These are phyloP conservation scores for Miltochrista miniata DNA, from an alignment of 2,888 invertebrate species.

Conservation along the genomic window DNA sequence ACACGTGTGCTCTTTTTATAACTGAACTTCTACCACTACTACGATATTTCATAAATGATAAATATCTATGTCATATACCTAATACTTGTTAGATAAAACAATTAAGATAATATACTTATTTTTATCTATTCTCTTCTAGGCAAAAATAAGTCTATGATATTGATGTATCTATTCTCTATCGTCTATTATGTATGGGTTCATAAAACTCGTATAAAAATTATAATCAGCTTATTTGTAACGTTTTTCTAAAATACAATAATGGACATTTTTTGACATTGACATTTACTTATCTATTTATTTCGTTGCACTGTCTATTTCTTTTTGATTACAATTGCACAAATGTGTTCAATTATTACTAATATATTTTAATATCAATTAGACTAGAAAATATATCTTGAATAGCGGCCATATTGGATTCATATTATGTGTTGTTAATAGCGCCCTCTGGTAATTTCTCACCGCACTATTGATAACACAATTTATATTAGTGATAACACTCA, in stretches of 20 bases:
- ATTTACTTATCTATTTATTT: neutral
- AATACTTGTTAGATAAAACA: neutral
- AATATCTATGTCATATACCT: neutral
- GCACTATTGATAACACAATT: constrained; percentile 16
- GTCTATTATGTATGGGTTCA: too few relatives aligned
- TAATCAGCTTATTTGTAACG: neutral
- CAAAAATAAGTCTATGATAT: too few relatives aligned
- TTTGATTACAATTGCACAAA: too few relatives aligned
- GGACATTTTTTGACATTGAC: neutral
- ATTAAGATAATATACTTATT: neutral
- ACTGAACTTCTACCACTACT: constrained; percentile 14
- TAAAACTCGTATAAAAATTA: neutral
- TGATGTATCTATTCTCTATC: too few relatives aligned
- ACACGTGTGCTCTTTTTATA: constrained; percentile 43
- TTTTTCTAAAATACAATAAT: constrained; percentile 1
- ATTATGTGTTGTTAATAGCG: constrained; percentile 38
- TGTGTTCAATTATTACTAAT: neutral
- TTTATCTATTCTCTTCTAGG: neutral
- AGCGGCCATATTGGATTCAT: constrained; percentile 68
- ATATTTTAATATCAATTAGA: neutral
- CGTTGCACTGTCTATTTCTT: constrained; percentile 2
- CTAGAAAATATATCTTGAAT: constrained; percentile 7
- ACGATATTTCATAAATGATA: neutral
- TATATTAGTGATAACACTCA: constrained; percentile 15
- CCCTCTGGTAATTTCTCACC: constrained; percentile 48